Evolutionary conservation across 1,140 invertebrate genomes (phyloP).

Genomic region (Drosophila lacertosa): DNA sequence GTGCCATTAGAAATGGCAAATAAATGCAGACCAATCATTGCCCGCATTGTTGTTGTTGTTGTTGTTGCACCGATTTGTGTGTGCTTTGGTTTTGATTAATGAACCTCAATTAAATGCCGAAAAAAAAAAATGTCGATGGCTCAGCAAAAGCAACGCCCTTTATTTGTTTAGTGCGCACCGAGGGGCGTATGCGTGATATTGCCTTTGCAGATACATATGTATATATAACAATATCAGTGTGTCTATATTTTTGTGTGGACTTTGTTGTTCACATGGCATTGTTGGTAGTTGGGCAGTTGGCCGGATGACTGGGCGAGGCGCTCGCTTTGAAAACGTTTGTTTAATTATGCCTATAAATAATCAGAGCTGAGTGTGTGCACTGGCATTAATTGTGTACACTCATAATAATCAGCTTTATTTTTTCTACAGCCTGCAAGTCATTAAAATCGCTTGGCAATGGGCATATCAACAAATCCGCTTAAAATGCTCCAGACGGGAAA

Average conservation of each 20-base stretch:
- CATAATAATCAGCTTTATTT: conserved; percentile 61
- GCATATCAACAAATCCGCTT: conserved; percentile 30
- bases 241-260: too few relatives aligned
- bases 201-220: too few relatives aligned
- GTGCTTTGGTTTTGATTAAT: conserved; percentile 64
- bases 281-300: neutral
- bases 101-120: conserved; percentile 70
- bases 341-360: conserved; percentile 82
- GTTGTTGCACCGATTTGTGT: neutral
- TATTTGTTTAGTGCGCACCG: conserved; percentile 22
- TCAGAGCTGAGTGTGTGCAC: conserved; percentile 62
- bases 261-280: neutral
- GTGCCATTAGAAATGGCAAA: conserved; percentile 57
- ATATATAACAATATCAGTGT: conserved; percentile 4
- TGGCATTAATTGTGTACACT: conserved; percentile 68
- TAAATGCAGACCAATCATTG: conserved; percentile 47
- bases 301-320: conserved; percentile 28
- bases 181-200: conserved; percentile 54
- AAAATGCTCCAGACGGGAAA: conserved; percentile 31
- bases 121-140: conserved; percentile 34
- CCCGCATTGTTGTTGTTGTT: conserved; percentile 1
- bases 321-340: conserved; percentile 61
- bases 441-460: conserved; percentile 60
- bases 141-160: conserved; percentile 30
- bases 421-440: conserved; percentile 62